phyloP scores from a whole-genome alignment of 2,797 vertebrate genomes.

The Mormyrus proboscirostris region DNA sequence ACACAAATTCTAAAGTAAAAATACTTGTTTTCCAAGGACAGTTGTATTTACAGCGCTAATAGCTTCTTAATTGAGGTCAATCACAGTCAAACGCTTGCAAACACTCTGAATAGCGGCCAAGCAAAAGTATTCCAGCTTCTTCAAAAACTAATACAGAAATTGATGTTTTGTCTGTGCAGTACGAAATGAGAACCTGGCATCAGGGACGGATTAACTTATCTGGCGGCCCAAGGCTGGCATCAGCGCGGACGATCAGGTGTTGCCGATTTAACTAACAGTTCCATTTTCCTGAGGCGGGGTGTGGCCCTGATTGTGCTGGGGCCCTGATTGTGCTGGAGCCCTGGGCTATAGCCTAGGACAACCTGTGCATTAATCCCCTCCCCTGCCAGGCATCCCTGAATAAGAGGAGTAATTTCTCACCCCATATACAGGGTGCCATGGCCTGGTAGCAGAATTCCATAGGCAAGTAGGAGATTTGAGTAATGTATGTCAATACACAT shows the following conservation, averaged over 20 bases:
- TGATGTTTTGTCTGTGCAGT: neutral
- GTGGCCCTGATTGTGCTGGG: neutral
- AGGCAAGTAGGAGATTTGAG: neutral
- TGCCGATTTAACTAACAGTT: neutral
- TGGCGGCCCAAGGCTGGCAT: neutral
- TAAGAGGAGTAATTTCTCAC: neutral
- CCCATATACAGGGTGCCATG: neutral
- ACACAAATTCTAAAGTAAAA: neutral
- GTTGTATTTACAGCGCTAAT: neutral
- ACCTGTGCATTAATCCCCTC: neutral
- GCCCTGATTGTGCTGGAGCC: neutral
- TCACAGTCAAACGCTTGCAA: neutral
- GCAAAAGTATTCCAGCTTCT: neutral
- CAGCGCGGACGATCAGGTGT: neutral
- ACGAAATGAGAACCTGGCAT: neutral
- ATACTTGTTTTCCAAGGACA: neutral
- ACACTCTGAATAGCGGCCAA: neutral
- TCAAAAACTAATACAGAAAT: neutral
- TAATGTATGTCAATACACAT: neutral
- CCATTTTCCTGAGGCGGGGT: neutral
- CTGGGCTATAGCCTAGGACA: neutral
- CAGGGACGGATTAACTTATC: neutral
- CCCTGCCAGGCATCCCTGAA: neutral
- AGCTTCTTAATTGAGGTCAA: constrained; percentile 1
- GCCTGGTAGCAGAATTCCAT: neutral